These are phyloP conservation scores for Ylistrum balloti DNA, from an alignment of 1,140 invertebrate genomes.

Conservation along the genomic window DNA sequence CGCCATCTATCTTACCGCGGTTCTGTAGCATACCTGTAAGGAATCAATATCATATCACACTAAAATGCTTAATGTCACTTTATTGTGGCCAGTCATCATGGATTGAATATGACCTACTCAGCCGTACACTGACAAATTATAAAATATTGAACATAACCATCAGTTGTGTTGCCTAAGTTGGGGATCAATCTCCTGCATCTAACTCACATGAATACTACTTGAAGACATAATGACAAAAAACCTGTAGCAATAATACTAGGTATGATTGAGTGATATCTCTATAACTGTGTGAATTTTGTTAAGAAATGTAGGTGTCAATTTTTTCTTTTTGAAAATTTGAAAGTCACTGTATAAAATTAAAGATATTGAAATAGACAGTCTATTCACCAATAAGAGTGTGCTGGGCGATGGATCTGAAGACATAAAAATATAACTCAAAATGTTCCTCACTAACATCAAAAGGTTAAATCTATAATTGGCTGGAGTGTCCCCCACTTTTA, in stretches of 20 bases:
- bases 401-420: not conserved
- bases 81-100: constrained; percentile 12
- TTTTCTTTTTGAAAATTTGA: no score
- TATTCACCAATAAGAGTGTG: no score
- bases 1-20: not conserved
- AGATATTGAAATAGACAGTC: no score
- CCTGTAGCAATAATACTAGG: no score
- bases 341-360: no score
- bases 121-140: not conserved
- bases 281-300: no score
- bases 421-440: not conserved
- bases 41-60: not conserved
- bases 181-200: not conserved
- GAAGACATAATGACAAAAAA: no score
- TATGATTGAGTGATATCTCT: no score
- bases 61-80: not conserved
- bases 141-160: constrained; percentile 29
- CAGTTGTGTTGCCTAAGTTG: not conserved
- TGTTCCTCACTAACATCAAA: not conserved
- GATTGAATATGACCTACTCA: constrained; percentile 27
- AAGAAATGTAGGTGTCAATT: no score
- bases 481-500: not conserved
- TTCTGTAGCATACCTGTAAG: not conserved
- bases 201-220: not conserved
- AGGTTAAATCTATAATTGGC: not conserved